Evolutionary conservation across 2,113 vertebrate genomes (phyloP).

Genomic region (Alexandromys fortis): DNA sequence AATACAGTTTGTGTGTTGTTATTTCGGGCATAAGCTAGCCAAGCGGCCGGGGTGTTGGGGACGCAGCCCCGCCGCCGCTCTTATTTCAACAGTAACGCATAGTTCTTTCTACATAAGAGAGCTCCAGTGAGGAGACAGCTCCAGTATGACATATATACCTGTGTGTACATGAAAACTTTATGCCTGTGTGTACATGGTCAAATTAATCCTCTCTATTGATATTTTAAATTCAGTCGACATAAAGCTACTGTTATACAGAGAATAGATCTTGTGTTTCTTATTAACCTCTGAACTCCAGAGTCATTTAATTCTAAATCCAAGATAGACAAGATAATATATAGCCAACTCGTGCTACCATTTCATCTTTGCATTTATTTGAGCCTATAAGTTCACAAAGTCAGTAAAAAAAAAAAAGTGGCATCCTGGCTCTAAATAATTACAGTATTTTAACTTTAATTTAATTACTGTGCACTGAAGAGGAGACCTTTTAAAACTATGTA

Average conservation of each 20-base stretch:
- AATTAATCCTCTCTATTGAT: constrained; percentile 24
- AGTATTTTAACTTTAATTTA: constrained; percentile 82
- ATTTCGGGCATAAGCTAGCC: too few species aligned
- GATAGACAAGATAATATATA: constrained; percentile 79
- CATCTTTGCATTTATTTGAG: constrained; percentile 72
- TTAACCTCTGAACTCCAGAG: constrained; percentile 73
- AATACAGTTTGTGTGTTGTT: too few species aligned
- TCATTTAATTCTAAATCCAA: constrained; percentile 76
- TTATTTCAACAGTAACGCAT: too few species aligned
- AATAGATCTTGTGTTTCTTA: constrained; percentile 65
- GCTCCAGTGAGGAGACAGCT: background rate
- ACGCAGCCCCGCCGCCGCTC: too few species aligned
- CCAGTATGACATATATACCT: fast-evolving
- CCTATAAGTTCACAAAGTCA: constrained; percentile 76
- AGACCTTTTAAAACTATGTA: constrained; percentile 77
- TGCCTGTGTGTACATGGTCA: constrained; percentile 11
- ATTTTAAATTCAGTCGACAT: constrained; percentile 58
- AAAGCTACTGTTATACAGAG: constrained; percentile 45
- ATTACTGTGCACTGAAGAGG: constrained; percentile 75
- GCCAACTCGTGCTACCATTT: constrained; percentile 62
- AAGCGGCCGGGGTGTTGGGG: too few species aligned
- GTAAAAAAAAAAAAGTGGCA: constrained; percentile 65
- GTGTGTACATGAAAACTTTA: background rate
- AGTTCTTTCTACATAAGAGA: background rate
- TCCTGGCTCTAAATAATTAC: constrained; percentile 79